phyloP scores from a whole-genome alignment of 1,140 invertebrate species.

The Thaumetopoea pityocampa region DNA sequence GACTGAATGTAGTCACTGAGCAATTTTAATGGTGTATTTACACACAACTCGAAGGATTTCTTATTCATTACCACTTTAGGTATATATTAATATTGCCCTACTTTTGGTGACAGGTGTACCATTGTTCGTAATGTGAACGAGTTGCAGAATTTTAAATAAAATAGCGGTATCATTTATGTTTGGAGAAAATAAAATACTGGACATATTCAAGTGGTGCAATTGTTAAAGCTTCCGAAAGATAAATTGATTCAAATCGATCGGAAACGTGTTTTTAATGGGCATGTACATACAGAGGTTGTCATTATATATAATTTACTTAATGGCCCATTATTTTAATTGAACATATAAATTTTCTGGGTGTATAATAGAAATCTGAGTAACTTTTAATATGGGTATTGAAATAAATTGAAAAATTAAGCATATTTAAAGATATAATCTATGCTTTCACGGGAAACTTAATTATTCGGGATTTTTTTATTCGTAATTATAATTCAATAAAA shows the following conservation, averaged over 20 bases:
- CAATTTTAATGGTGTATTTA: constrained; percentile 3
- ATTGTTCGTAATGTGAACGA: constrained; percentile 19
- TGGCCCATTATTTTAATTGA: constrained; percentile 35
- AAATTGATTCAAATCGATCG: constrained; percentile 4
- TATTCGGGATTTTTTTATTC: constrained; percentile 10
- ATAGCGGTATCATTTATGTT: constrained; percentile 1
- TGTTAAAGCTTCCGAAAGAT: constrained; percentile 7
- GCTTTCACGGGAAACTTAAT: constrained; percentile 20
- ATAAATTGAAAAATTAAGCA: constrained; percentile 28
- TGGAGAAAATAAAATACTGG: background rate
- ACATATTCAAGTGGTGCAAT: constrained; percentile 2
- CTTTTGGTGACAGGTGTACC: constrained; percentile 25
- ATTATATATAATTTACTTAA: constrained; percentile 33
- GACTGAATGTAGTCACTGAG: background rate
- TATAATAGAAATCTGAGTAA: constrained; percentile 20
- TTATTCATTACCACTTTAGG: constrained; percentile 3
- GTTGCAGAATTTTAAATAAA: constrained; percentile 5
- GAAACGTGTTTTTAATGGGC: constrained; percentile 10
- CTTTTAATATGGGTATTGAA: constrained; percentile 18
- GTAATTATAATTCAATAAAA: constrained; percentile 18
- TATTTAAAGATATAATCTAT: constrained; percentile 13
- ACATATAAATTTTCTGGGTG: constrained; percentile 21
- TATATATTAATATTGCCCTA: constrained; percentile 24
- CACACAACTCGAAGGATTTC: background rate
- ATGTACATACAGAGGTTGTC: constrained; percentile 13